These are phyloP conservation scores for Poecilus cupreus DNA, from an alignment of 2,888 invertebrate genomes.

Conservation along the genomic window DNA sequence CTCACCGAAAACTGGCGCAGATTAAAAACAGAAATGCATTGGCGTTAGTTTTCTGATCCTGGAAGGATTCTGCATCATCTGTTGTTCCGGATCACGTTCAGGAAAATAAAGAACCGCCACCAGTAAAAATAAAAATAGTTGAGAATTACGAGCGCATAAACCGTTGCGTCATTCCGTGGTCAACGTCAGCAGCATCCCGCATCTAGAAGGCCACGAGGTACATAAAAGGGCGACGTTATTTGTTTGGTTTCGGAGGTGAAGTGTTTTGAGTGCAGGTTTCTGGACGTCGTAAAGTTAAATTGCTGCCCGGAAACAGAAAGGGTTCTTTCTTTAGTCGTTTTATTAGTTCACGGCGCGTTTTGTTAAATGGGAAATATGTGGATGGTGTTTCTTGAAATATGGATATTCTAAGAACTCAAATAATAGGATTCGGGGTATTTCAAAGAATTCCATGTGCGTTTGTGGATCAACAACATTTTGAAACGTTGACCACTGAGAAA, in stretches of 20 bases:
- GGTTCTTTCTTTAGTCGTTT: constrained; percentile 17
- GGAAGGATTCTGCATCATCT: neutral
- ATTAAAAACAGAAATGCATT: neutral
- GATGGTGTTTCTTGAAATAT: neutral
- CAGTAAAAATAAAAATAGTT: constrained; percentile 21
- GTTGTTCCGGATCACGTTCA: neutral
- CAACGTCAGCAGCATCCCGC: neutral
- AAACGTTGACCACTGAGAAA: too few species aligned
- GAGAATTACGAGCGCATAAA: constrained; percentile 17
- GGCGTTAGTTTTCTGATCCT: neutral
- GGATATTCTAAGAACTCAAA: neutral
- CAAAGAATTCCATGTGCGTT: neutral
- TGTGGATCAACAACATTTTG: neutral
- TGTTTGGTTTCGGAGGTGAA: neutral
- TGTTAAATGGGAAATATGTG: neutral
- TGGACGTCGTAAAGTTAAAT: constrained; percentile 22
- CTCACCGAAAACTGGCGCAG: neutral
- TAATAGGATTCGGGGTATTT: neutral
- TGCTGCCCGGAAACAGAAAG: neutral
- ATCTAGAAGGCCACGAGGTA: neutral
- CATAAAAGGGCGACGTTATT: constrained; percentile 6
- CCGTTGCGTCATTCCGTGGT: neutral
- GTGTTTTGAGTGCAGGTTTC: neutral
- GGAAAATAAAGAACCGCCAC: neutral
- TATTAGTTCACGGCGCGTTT: neutral